Evolutionary conservation across 2,113 vertebrate species (phyloP).

Genomic region (Petrocephalus zakoni): DNA sequence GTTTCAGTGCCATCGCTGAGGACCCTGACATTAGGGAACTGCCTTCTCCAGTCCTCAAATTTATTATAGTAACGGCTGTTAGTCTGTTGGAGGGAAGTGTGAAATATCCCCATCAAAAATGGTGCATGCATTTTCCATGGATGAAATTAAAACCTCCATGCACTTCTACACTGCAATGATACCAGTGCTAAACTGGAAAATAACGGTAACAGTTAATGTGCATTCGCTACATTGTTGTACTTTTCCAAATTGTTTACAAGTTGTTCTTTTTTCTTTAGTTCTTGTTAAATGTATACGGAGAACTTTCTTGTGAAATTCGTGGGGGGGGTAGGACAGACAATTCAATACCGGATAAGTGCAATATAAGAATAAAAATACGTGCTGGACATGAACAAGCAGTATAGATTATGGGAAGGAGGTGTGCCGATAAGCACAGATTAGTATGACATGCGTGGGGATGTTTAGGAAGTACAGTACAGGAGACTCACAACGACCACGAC

Average conservation of each 20-base stretch:
- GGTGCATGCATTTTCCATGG: neutral
- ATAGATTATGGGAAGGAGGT: neutral
- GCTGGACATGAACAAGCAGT: neutral
- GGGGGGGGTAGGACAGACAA: neutral
- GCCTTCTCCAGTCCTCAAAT: conserved; percentile 63
- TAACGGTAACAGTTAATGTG: neutral
- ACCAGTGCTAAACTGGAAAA: neutral
- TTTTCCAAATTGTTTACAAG: no score
- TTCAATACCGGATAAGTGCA: neutral
- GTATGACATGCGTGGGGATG: neutral
- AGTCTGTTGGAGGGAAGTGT: conserved; percentile 50
- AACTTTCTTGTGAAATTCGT: neutral
- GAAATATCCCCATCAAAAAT: neutral
- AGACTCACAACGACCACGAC: conserved; percentile 62
- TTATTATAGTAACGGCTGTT: conserved; percentile 56
- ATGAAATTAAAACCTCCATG: neutral
- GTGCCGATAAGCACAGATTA: neutral
- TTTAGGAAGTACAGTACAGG: neutral
- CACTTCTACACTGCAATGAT: neutral
- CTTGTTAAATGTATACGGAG: neutral
- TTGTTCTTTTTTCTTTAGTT: neutral
- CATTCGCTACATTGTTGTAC: no score
- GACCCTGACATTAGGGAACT: conserved; percentile 55
- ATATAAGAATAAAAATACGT: neutral
- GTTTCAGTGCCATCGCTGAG: conserved; percentile 60